Conservation (phyloP, 2,888 invertebrate genomes). For the Nomada hirtipes region DNA sequence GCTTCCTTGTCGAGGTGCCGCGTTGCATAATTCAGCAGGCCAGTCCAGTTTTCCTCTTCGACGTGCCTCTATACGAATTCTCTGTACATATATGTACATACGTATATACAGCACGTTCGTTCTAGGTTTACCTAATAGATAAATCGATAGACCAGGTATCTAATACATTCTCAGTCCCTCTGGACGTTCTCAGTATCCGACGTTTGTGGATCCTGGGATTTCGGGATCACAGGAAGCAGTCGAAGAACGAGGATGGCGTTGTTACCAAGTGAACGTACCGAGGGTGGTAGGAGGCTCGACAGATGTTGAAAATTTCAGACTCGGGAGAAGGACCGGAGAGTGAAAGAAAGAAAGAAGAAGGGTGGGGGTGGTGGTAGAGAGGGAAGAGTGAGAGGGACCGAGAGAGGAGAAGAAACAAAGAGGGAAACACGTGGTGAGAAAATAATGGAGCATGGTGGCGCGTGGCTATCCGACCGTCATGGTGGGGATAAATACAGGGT, state of each 20-base stretch:
- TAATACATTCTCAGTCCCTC: not conserved
- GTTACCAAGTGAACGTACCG: slow-evolving; percentile 80
- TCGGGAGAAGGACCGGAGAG: slow-evolving; percentile 56
- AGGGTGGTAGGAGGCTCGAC: slow-evolving; percentile 77
- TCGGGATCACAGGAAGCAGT: slow-evolving; percentile 67
- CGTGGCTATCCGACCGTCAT: slow-evolving; percentile 70
- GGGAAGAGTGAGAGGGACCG: slow-evolving; percentile 21
- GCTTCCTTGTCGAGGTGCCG: slow-evolving; percentile 15
- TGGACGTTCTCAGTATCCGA: slow-evolving; percentile 9
- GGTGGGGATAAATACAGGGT: slow-evolving; percentile 77
- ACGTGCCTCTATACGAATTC: slow-evolving; percentile 22
- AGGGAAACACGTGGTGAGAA: slow-evolving; percentile 66
- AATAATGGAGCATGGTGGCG: slow-evolving; percentile 77
- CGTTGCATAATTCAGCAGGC: slow-evolving; percentile 48
- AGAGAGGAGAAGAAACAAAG: slow-evolving; percentile 37
- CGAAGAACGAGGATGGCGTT: slow-evolving; percentile 70
- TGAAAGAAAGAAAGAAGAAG: slow-evolving; percentile 20
- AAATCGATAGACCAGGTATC: slow-evolving; percentile 1
- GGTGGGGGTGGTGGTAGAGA: slow-evolving; percentile 27
- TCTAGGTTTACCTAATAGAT: too few species aligned
- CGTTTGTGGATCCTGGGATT: slow-evolving; percentile 49
- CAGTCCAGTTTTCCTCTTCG: slow-evolving; percentile 1
- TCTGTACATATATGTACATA: not conserved
- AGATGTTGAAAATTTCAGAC: slow-evolving; percentile 80
- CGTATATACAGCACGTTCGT: not conserved